Percentiles rank a stretch among this genome's conserved stretches.
These are phyloP conservation scores for Cinclus mexicanus DNA, from an alignment of 2,113 vertebrate genomes.

Conservation along the genomic window DNA sequence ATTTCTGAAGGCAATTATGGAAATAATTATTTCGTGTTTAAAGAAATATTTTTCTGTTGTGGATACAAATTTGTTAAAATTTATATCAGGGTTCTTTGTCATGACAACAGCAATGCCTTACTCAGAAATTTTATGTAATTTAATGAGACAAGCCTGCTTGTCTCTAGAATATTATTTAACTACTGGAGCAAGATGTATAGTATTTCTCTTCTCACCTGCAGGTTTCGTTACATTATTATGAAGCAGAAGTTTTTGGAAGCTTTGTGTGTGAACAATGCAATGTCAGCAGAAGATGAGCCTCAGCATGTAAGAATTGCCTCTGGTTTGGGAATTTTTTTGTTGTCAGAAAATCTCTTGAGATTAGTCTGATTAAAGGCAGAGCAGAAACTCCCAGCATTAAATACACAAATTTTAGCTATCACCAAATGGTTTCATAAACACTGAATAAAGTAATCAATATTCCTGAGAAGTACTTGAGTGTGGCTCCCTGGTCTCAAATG, in stretches of 20 bases:
- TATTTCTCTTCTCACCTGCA: slow-evolving; percentile 62
- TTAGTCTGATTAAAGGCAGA: neutral
- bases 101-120: neutral
- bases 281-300: slow-evolving; percentile 92
- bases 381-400: neutral
- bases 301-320: slow-evolving; percentile 87
- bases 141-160: neutral
- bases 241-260: slow-evolving; percentile 98
- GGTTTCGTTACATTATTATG: slow-evolving; percentile 94
- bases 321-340: neutral
- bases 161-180: neutral
- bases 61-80: neutral
- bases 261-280: slow-evolving; percentile 96
- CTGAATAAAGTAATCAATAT: neutral
- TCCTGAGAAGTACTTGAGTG: neutral
- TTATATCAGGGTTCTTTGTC: neutral
- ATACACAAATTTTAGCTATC: neutral
- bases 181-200: neutral
- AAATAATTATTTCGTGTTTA: neutral
- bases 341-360: neutral
- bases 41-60: neutral
- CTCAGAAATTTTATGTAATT: neutral
- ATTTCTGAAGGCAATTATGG: neutral
- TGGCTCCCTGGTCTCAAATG: neutral
- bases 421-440: neutral